A percentile compares a stretch with the other conserved stretches of the same genome.
These are phyloP conservation scores for Tachina lurida DNA, from an alignment of 2,888 invertebrate genomes.

Conservation along the genomic window DNA sequence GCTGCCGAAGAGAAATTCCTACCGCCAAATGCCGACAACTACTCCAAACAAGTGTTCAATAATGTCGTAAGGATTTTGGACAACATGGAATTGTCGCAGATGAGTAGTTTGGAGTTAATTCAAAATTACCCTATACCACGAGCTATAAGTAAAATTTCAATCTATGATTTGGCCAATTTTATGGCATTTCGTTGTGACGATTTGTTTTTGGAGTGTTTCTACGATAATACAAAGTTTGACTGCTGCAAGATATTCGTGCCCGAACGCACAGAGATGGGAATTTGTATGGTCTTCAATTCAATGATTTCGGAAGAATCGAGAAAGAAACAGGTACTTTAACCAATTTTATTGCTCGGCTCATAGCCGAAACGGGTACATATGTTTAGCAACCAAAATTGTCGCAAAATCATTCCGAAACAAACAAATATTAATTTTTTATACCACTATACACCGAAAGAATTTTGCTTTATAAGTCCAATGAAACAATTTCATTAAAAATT, in stretches of 20 bases:
- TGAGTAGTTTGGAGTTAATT: conserved; percentile 73
- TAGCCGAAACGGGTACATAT: too few species aligned
- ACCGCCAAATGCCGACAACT: conserved; percentile 72
- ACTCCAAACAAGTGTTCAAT: conserved; percentile 72
- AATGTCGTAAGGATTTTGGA: conserved; percentile 75
- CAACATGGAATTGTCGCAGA: conserved; percentile 67
- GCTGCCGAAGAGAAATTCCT: conserved; percentile 77
- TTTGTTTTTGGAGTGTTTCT: conserved; percentile 82
- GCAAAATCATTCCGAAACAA: too few species aligned
- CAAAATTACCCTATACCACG: conserved; percentile 57
- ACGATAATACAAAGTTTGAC: conserved; percentile 80
- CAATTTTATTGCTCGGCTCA: background rate
- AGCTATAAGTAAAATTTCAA: conserved; percentile 73
- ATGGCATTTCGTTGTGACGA: conserved; percentile 82
- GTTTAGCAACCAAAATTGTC: too few species aligned
- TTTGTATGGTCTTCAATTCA: conserved; percentile 83
- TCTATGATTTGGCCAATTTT: conserved; percentile 75
- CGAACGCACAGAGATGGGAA: conserved; percentile 82
- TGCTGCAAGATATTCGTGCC: conserved; percentile 83
- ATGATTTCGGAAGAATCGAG: conserved; percentile 77
- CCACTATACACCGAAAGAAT: too few species aligned
- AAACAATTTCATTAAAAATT: too few species aligned
- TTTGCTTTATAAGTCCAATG: too few species aligned
- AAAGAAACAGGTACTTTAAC: conserved; percentile 74
- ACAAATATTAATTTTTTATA: too few species aligned